Percentiles rank a stretch among this genome's conserved stretches.
These are phyloP conservation scores for Holocentrus rufus DNA, from an alignment of 2,797 vertebrate species.

Conservation along the genomic window DNA sequence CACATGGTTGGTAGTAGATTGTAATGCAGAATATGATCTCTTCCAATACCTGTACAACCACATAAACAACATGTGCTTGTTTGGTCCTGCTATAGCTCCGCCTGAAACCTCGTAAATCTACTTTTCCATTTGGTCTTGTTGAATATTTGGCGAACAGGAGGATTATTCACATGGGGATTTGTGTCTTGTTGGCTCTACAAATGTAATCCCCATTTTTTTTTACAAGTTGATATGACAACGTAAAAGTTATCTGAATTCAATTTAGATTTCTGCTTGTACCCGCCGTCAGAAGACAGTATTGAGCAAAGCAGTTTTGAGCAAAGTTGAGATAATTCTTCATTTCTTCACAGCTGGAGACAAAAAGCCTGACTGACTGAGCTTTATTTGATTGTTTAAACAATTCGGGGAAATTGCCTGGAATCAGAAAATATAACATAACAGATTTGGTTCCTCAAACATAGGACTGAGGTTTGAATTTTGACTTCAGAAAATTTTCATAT, in stretches of 20 bases:
- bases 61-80: constrained; percentile 40
- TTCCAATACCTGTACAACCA: constrained; percentile 35
- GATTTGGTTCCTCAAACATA: constrained; percentile 5
- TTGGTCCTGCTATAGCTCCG: constrained; percentile 15
- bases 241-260: constrained; percentile 32
- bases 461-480: constrained; percentile 12
- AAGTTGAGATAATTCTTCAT: not conserved
- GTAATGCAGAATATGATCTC: constrained; percentile 52
- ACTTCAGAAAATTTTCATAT: constrained; percentile 26
- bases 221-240: not conserved
- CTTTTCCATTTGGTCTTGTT: constrained; percentile 32
- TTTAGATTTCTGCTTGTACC: not conserved
- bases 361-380: constrained; percentile 9
- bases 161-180: not conserved
- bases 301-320: no score
- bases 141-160: constrained; percentile 2
- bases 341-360: constrained; percentile 2
- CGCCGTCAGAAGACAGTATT: no score
- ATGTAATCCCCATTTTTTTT: not conserved
- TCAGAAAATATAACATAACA: constrained; percentile 13
- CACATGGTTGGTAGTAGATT: constrained; percentile 51
- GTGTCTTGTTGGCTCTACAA: not conserved
- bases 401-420: constrained; percentile 1
- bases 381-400: not conserved
- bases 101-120: constrained; percentile 13